Evolutionary conservation across 92 coral and sea anemone genomes (phyloP).

Genomic region (Pocillopora meandrina): DNA sequence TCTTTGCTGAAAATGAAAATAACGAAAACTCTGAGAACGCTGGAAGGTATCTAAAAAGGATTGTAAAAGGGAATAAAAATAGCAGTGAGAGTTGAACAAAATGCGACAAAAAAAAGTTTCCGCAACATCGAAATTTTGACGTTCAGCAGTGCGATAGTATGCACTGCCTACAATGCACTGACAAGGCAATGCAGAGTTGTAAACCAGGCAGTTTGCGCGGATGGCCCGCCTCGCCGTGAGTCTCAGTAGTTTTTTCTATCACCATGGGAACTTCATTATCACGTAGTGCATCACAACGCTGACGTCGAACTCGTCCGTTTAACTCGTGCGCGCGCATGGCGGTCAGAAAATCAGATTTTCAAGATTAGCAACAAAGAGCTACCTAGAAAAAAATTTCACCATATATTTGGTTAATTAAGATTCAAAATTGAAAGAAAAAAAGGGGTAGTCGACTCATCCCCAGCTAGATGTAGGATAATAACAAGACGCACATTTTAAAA

Average conservation of each 20-base stretch:
- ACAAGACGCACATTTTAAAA: not conserved
- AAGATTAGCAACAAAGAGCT: too few species aligned
- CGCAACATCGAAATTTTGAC: not conserved
- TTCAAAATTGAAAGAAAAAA: too few species aligned
- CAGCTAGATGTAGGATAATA: not conserved
- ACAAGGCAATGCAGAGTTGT: not conserved
- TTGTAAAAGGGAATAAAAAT: not conserved
- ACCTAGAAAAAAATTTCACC: too few species aligned
- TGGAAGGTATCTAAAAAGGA: not conserved
- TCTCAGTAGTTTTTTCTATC: constrained; percentile 1
- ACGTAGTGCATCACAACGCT: constrained; percentile 8
- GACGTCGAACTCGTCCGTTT: not conserved
- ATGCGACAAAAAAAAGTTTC: not conserved
- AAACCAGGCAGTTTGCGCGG: not conserved
- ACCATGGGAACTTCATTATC: constrained; percentile 18
- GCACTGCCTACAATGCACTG: not conserved
- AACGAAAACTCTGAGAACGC: not conserved
- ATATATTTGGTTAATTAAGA: too few species aligned
- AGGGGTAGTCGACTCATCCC: too few species aligned
- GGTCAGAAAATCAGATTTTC: too few species aligned
- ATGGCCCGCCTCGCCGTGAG: not conserved
- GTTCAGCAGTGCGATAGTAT: not conserved
- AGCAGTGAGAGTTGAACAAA: not conserved
- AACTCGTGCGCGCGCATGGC: constrained; percentile 13
- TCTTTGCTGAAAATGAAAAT: constrained; percentile 45